Evolutionary conservation across 1,140 invertebrate species (phyloP).

Genomic region (Leptopilina clavipes): DNA sequence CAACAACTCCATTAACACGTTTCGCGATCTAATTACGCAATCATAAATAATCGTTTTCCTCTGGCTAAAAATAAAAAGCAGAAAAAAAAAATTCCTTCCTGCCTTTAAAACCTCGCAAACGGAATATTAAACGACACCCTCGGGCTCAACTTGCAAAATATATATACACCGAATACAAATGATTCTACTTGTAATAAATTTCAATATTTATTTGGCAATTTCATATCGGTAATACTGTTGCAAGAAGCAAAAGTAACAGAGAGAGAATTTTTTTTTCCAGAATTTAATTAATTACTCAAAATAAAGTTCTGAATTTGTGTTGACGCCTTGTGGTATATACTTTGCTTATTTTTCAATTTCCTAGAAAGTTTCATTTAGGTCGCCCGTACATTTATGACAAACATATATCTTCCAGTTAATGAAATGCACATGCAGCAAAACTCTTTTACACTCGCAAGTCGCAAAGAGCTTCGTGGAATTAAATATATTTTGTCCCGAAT

Average conservation of each 20-base stretch:
- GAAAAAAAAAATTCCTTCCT: background rate
- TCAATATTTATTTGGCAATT: constrained; percentile 22
- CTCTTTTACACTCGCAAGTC: background rate
- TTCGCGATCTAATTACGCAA: constrained; percentile 22
- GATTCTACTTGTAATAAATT: constrained; percentile 9
- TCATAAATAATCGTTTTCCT: constrained; percentile 16
- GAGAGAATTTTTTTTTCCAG: background rate
- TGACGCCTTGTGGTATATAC: background rate
- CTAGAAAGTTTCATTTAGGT: constrained; percentile 12
- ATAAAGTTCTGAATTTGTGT: background rate
- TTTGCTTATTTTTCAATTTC: background rate
- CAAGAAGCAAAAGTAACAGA: no score
- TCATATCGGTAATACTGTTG: background rate
- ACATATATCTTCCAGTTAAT: background rate
- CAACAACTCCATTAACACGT: constrained; percentile 28
- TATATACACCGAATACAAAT: constrained; percentile 16
- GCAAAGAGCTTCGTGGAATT: background rate
- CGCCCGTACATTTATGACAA: background rate
- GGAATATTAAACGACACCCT: constrained; percentile 13
- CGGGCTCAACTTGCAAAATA: constrained; percentile 5
- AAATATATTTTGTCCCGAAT: background rate
- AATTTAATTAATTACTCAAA: constrained; percentile 10
- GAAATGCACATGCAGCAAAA: background rate
- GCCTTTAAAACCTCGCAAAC: background rate
- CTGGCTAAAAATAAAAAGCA: background rate